Conservation (phyloP, 2,113 vertebrate genomes). For the Rallus limicola region DNA sequence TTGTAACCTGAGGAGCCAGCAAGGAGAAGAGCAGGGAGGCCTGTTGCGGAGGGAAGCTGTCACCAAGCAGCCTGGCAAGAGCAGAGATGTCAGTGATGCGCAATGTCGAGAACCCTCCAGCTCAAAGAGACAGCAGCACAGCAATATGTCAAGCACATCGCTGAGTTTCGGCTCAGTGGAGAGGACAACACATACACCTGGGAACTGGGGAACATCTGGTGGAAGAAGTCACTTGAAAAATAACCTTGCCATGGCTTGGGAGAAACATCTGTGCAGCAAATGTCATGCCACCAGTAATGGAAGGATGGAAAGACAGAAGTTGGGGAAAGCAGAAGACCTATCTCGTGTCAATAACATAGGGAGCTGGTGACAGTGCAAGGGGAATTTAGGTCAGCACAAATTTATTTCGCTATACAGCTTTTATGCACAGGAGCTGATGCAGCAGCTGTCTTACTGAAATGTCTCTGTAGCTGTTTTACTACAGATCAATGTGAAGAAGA, state of each 20-base stretch:
- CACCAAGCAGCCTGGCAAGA: constrained; percentile 16
- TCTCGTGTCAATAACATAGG: not conserved
- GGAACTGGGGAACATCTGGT: constrained; percentile 74
- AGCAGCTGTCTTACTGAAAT: not conserved
- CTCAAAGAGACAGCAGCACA: not conserved
- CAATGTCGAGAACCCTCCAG: not conserved
- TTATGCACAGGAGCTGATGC: not conserved
- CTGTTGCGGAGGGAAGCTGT: not conserved
- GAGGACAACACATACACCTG: constrained; percentile 42
- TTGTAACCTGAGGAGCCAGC: not conserved
- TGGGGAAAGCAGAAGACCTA: not conserved
- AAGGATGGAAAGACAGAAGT: not conserved
- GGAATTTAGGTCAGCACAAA: constrained; percentile 34
- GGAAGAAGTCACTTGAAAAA: constrained; percentile 76
- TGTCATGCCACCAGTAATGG: constrained; percentile 6
- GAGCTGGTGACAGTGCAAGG: not conserved
- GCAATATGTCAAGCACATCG: not conserved
- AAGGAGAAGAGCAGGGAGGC: not conserved
- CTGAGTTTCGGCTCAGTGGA: constrained; percentile 13
- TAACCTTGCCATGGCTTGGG: constrained; percentile 61
- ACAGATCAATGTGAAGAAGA: not conserved
- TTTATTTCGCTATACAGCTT: not conserved
- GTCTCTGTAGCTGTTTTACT: not conserved
- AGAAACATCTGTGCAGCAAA: constrained; percentile 72
- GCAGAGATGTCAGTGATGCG: not conserved